These are phyloP conservation scores for Pachycephala philippinensis DNA, from an alignment of 2,113 vertebrate species.

Conservation along the genomic window DNA sequence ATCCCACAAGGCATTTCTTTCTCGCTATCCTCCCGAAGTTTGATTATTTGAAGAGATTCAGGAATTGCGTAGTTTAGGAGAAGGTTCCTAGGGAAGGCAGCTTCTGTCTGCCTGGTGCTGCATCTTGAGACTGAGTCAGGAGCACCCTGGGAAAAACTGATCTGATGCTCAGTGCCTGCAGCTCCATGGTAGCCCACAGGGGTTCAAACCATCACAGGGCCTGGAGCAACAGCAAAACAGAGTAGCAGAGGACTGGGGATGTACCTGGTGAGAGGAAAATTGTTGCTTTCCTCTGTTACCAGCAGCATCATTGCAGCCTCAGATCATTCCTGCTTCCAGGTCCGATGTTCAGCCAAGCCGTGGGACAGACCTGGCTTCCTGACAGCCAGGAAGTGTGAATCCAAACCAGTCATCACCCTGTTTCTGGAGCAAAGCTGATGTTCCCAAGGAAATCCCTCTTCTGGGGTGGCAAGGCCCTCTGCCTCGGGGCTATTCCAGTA, in stretches of 20 bases:
- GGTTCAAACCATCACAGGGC: background rate
- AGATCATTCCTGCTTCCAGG: background rate
- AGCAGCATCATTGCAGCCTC: background rate
- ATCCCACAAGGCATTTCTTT: background rate
- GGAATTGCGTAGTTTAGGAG: background rate
- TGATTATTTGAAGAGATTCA: background rate
- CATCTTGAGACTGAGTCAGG: background rate
- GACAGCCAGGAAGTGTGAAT: background rate
- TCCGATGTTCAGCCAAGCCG: fast-evolving
- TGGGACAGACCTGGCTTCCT: background rate
- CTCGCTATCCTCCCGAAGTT: background rate
- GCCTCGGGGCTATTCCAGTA: fast-evolving
- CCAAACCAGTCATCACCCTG: background rate
- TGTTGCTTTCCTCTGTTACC: background rate
- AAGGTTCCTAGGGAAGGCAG: background rate
- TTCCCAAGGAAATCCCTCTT: background rate
- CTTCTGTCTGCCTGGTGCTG: background rate
- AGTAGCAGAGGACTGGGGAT: background rate
- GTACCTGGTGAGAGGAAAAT: background rate
- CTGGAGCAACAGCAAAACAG: background rate
- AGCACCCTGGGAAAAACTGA: background rate
- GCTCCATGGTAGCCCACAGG: background rate
- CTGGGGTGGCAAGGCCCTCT: fast-evolving
- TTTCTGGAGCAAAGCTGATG: background rate
- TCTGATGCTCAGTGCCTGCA: background rate